These are phyloP conservation scores for mouse (Mus musculus) DNA, from an alignment of 2,113 vertebrate species.

Conservation along the genomic window GRCm39 chr13:75977501-75978000, in stretches of 20 bases:
- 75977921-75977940: background rate
- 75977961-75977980: background rate
- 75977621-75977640: background rate
- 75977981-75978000: background rate
- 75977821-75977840: slow-evolving; percentile 7
- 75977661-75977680: background rate
- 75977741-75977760: background rate
- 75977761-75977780: background rate
- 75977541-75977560: too few relatives aligned
- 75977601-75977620: background rate
- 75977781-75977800: slow-evolving; percentile 21
- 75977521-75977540: too few relatives aligned
- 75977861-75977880: slow-evolving; percentile 11
- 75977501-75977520: too few relatives aligned
- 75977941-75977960: background rate
- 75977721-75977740: background rate
- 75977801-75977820: slow-evolving; percentile 3
- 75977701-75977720: background rate
- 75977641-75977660: background rate
- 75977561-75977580: too few relatives aligned
- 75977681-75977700: background rate
- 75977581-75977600: too few relatives aligned
- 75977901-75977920: background rate
- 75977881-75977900: background rate
- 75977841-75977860: background rate